Percentiles rank a stretch among this genome's conserved stretches.
Evolutionary conservation across 2,888 invertebrate genomes (phyloP).

Genomic region (Gandaritis pyraliata): DNA sequence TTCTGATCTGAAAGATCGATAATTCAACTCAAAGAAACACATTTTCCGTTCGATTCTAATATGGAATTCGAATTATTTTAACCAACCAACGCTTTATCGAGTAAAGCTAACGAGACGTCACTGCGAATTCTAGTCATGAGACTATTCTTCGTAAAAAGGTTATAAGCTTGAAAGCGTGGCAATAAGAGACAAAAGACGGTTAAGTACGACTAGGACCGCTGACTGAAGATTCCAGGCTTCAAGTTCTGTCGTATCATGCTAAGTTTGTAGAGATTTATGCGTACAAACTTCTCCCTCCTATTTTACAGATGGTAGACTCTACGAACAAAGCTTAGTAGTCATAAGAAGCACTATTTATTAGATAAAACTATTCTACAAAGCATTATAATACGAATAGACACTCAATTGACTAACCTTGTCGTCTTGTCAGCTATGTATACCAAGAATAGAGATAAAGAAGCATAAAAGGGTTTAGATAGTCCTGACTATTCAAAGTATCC

Average conservation of each 20-base stretch:
- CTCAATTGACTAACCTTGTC: too few species aligned
- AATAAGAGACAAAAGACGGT: conserved; percentile 57
- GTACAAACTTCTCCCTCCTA: not conserved
- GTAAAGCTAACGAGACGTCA: conserved; percentile 61
- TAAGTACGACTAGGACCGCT: conserved; percentile 12
- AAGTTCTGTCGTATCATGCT: not conserved
- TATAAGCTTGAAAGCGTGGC: conserved; percentile 44
- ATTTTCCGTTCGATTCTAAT: conserved; percentile 39
- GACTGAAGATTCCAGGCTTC: conserved; percentile 1
- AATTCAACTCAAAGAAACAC: conserved; percentile 39
- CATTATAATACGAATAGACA: too few species aligned
- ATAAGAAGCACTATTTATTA: not conserved
- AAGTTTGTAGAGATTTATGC: not conserved
- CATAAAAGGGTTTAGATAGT: too few species aligned
- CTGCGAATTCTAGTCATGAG: conserved; percentile 56
- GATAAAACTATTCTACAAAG: too few species aligned
- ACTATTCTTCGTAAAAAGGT: conserved; percentile 53
- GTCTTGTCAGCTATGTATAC: too few species aligned
- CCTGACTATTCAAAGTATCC: too few species aligned
- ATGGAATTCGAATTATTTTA: conserved; percentile 56
- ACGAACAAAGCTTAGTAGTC: not conserved
- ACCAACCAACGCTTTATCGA: conserved; percentile 55
- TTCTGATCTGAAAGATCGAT: conserved; percentile 5
- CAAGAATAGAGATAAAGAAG: too few species aligned
- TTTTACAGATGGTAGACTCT: not conserved